These are phyloP conservation scores for Toxotes lorentzi DNA, from an alignment of 2,797 vertebrate species.

Conservation along the genomic window DNA sequence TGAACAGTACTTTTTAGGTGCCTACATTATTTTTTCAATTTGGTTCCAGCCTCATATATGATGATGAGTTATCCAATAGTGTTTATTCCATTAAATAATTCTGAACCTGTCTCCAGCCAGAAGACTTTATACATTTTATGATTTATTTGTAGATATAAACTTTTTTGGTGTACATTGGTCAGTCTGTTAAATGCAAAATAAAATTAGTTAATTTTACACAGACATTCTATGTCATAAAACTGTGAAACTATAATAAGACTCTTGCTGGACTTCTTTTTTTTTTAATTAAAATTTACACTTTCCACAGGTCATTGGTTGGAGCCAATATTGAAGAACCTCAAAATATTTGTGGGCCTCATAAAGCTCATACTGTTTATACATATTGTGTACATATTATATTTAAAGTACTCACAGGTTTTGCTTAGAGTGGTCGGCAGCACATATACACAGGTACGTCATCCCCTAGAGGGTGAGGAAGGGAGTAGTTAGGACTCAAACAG, in stretches of 20 bases:
- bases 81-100: background rate
- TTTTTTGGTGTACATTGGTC: background rate
- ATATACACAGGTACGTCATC: constrained; percentile 94
- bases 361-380: background rate
- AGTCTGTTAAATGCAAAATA: background rate
- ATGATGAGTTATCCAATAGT: background rate
- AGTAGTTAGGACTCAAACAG: background rate
- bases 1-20: background rate
- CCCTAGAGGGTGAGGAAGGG: constrained; percentile 80
- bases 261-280: background rate
- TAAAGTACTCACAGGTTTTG: constrained; percentile 96
- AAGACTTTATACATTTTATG: background rate
- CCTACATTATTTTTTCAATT: background rate
- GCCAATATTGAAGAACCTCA: background rate
- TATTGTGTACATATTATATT: background rate
- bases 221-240: background rate
- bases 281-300: background rate
- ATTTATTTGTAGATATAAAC: background rate
- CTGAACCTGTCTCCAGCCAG: background rate
- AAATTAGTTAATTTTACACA: background rate
- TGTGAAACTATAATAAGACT: background rate
- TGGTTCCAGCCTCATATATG: background rate
- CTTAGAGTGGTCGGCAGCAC: constrained; percentile 92
- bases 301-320: background rate
- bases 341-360: background rate